Evolutionary conservation across 2,797 vertebrate genomes (phyloP), one percentile per base, ranked within the genome.

Genomic region (Bufotes viridis): DNA sequence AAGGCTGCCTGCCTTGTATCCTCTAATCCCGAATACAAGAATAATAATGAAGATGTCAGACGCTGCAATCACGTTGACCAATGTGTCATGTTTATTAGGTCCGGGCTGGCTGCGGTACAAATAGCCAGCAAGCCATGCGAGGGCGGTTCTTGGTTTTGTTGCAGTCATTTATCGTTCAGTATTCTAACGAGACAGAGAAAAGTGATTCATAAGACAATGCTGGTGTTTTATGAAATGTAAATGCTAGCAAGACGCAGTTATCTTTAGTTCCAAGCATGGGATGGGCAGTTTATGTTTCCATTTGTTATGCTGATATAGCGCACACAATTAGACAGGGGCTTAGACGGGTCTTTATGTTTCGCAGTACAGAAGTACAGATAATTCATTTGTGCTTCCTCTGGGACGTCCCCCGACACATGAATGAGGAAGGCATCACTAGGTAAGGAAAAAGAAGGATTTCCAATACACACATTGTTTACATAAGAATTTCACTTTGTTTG

Each of bases 321-420:
- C 34, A 63, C 84, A 51, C 42, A 76, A 85, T 82, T 86, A 78
- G 60, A 75, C 58, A 69, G 58, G 75, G 24, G 72, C 80, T 86
- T 81, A 86, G 29, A 78, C 22, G 22, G 72, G 67, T 78, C 51
- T 58, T 61, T 75, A 70, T 67, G 55, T 82, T 86, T 69, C 49
- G 61, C 81, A 58, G 70, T 17, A 82, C 67, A 49, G 63, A 82
- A 78, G 78, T 79, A 79, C 69, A 51, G 81, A 70, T 82, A 34
- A 86, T 86, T 86, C 83, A 69, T 87, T 72, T 80, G 55, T 89
- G 67, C 76, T 63, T 87, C 81, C 85, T 87, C 63, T 74, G 88
- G 63, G 80, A 78, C 61, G 26, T 55, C 26, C 17, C 69, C 79
- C 86, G 61, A 82, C 51, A 42, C 75, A 53, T 78, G 70, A 89